Base-by-base conservation (phyloP, 2,888 invertebrate species). In the Cephus rjabovi region DNA sequence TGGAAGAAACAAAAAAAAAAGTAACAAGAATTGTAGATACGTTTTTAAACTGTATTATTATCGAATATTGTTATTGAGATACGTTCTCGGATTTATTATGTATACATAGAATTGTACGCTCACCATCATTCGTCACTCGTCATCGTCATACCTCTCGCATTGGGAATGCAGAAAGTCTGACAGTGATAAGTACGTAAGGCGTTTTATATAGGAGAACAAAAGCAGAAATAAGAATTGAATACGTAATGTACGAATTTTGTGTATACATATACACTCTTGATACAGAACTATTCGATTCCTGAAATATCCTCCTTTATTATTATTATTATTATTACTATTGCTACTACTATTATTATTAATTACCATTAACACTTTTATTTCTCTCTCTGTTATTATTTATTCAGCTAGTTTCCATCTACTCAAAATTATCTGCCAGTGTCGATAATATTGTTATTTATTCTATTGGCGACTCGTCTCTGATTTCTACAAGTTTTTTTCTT, bases 21-120 rank as follows among this genome's bases (percentile, higher is more conserved):
- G 56, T 56, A 23, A 56, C 23, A 81, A 89, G 33, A 74, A 87
- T 86, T 91, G 91, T 91, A 91, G 79, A 91, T 91, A 91, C 88
- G 86, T 88, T 90, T 90, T 90, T 88, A 89, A 89, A 82, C 83
- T 87, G 87, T 90, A 90, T 86, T 86, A 86, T 85, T 86, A 85
- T 83, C 75, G 23, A 84, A 78, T 78, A 82, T 84, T 85, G 87
- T 85, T 87, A 88, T 81, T 86, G 71, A 71, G 71, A 71, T 71
- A 33, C 12, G 15, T 71, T 71, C 71, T 71, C 71, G 71, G 33
- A 71, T 74, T 37, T 75, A 75, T 68, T n/a, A 68, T 68, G 56
- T 56, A 56, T 56, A 56, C 56, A 56, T 56, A 56, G 15, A 56
- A 56, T 56, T 56, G 23, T 77, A 73, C 56, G 56, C 56, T 77